Evolutionary conservation across 2,113 vertebrate species (phyloP).

Genomic region (Monarcha castaneiventris): DNA sequence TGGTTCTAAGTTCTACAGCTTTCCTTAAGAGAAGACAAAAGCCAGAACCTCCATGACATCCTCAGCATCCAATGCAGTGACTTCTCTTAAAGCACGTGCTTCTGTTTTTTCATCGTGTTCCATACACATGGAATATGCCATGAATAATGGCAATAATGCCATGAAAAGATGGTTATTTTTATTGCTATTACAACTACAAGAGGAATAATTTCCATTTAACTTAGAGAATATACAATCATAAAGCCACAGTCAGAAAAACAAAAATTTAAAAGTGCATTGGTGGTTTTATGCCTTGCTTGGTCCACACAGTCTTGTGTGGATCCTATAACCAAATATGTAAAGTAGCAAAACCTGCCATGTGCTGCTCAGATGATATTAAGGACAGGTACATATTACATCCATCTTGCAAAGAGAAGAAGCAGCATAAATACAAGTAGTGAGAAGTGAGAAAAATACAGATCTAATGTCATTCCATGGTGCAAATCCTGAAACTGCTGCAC

Average conservation of each 20-base stretch:
- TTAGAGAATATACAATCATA: not conserved
- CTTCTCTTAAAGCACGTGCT: rapidly evolving
- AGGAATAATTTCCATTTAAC: not conserved
- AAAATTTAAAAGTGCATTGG: not conserved
- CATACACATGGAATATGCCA: not conserved
- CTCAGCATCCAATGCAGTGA: not conserved
- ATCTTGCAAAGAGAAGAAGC: not conserved
- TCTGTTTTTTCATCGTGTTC: not conserved
- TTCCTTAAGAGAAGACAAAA: not conserved
- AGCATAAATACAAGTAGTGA: not conserved
- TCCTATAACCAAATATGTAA: not conserved
- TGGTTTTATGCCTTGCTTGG: not conserved
- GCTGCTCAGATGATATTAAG: not conserved
- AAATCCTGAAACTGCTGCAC: not conserved
- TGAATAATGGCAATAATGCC: not conserved
- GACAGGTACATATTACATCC: not conserved
- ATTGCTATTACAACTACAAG: not conserved
- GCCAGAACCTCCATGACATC: not conserved
- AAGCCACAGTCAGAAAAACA: not conserved
- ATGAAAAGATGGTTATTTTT: not conserved
- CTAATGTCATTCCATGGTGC: not conserved
- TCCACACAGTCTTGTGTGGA: not conserved
- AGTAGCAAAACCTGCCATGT: not conserved
- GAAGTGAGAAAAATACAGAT: constrained; percentile 29
- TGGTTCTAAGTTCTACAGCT: not conserved